phyloP scores from a whole-genome alignment of 1,140 invertebrate species.

The Drosophila asahinai region DNA sequence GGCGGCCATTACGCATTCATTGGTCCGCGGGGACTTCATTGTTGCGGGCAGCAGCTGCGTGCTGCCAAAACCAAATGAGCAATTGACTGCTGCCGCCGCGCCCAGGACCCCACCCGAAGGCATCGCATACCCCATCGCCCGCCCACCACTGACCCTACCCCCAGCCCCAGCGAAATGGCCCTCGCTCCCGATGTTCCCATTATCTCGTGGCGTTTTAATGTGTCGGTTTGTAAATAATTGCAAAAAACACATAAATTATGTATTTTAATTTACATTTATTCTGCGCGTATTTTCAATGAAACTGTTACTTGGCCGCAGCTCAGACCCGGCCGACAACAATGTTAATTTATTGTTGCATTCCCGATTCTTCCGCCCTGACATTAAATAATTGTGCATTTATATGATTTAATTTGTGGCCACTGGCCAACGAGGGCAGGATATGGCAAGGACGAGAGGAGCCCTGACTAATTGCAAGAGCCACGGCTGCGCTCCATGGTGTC shows the following conservation, averaged over 20 bases:
- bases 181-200: conserved; percentile 32
- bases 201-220: conserved; percentile 78
- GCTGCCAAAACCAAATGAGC: conserved; percentile 82
- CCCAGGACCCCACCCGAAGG: conserved; percentile 1
- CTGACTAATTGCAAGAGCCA: conserved; percentile 70
- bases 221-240: conserved; percentile 83
- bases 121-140: neutral
- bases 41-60: conserved; percentile 74
- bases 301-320: conserved; percentile 40
- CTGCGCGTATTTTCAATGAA: conserved; percentile 70
- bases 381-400: conserved; percentile 83
- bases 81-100: conserved; percentile 66
- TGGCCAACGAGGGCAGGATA: conserved; percentile 29
- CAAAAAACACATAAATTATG: conserved; percentile 80
- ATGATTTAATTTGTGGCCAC: conserved; percentile 81
- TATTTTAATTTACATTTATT: conserved; percentile 84
- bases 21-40: conserved; percentile 72
- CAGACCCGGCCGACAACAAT: conserved; percentile 28
- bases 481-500: conserved; percentile 11
- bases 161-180: conserved; percentile 7
- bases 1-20: conserved; percentile 79
- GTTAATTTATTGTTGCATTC: conserved; percentile 61
- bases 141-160: conserved; percentile 11
- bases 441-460: conserved; percentile 12
- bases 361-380: conserved; percentile 54